Conservation (phyloP, 2,113 vertebrate species). For the Burhinus bistriatus region DNA sequence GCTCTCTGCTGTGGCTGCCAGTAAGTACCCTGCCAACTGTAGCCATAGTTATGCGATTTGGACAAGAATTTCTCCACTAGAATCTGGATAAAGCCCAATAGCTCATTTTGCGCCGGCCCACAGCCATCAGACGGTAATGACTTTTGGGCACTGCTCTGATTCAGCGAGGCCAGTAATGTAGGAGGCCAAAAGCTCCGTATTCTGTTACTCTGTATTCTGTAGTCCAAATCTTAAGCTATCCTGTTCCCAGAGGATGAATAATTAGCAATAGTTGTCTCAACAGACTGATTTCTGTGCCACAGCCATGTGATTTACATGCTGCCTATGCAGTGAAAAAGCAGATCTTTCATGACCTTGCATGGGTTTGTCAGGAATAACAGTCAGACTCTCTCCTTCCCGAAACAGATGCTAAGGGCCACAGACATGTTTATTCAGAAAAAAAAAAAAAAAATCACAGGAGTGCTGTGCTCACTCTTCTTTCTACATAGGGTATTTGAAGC, state of each 20-base stretch:
- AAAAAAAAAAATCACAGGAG: not conserved
- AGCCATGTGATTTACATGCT: not conserved
- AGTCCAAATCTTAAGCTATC: not conserved
- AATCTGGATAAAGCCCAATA: conserved; percentile 40
- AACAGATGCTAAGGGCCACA: not conserved
- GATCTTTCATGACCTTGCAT: not conserved
- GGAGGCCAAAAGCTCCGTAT: conserved; percentile 36
- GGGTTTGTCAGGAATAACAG: not conserved
- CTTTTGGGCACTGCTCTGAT: conserved; percentile 7
- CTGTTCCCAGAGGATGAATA: not conserved
- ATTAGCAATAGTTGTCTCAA: conserved; percentile 18
- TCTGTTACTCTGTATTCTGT: not conserved
- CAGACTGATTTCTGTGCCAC: not conserved
- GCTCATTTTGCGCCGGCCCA: conserved; percentile 16
- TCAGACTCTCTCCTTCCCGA: not conserved
- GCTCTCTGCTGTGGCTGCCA: not conserved
- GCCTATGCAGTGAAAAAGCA: not conserved
- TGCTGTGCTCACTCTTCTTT: not conserved
- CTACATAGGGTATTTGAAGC: not conserved
- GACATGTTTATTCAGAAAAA: not conserved
- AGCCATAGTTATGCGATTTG: conserved; percentile 17
- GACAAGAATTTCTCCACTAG: conserved; percentile 31
- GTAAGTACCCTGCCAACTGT: not conserved
- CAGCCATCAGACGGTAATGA: conserved; percentile 5
- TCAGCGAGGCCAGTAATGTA: not conserved